These are phyloP conservation scores for Mustelus asterias DNA, from an alignment of 2,113 vertebrate species.

Conservation along the genomic window DNA sequence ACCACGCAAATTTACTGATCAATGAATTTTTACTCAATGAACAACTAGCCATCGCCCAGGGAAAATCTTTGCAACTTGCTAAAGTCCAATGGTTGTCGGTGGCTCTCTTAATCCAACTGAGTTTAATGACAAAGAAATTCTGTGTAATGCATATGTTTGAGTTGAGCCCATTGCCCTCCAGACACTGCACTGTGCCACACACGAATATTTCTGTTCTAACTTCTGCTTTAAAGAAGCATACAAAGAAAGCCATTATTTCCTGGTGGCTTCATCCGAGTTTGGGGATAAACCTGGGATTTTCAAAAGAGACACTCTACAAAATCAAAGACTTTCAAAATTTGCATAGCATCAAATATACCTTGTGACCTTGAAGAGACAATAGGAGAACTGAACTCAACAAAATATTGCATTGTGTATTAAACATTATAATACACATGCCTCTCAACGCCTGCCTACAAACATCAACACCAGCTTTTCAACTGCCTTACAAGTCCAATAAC, in stretches of 20 bases:
- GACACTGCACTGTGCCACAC: background rate
- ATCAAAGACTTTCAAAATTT: background rate
- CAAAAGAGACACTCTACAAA: background rate
- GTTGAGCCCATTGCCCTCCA: background rate
- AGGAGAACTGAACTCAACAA: too few relatives aligned
- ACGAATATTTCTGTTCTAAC: background rate
- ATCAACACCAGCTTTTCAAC: background rate
- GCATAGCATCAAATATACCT: background rate
- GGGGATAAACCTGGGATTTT: background rate
- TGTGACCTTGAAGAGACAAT: background rate
- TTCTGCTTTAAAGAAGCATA: background rate
- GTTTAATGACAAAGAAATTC: background rate
- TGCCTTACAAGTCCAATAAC: background rate
- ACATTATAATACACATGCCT: background rate
- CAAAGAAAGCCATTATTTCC: background rate
- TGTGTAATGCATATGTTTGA: background rate
- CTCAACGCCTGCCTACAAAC: background rate
- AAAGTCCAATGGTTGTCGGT: background rate
- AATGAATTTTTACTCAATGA: background rate
- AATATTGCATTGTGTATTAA: background rate
- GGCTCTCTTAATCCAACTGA: background rate
- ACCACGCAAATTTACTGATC: background rate
- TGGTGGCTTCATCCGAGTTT: background rate
- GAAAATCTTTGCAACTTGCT: background rate
- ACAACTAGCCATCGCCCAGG: background rate